A percentile compares a stretch with the other conserved stretches of the same genome.
phyloP scores from a whole-genome alignment of 2,888 invertebrate species.

The Odontothrips loti region DNA sequence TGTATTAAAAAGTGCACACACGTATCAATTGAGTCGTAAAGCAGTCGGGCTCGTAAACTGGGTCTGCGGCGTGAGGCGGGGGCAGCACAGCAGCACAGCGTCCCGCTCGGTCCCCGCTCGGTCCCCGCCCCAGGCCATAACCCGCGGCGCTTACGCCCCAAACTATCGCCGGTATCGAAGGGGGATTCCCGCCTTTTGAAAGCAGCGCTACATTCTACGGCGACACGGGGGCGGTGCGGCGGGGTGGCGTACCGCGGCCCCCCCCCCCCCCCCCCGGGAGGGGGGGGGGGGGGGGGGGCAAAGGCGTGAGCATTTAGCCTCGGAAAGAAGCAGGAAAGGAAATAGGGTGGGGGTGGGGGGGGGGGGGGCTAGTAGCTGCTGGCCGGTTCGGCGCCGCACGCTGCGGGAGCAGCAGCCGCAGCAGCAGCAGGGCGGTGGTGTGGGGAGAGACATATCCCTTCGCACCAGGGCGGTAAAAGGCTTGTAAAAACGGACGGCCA shows the following conservation, averaged over 20 bases:
- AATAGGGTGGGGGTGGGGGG: too few relatives aligned
- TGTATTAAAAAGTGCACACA: not conserved
- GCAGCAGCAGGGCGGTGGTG: not conserved
- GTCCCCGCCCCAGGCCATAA: not conserved
- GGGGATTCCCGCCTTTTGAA: not conserved
- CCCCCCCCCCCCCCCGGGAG: too few relatives aligned
- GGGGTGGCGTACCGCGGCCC: too few relatives aligned
- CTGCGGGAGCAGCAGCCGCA: not conserved
- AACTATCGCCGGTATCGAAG: not conserved
- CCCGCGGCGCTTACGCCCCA: not conserved
- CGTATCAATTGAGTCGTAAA: conserved; percentile 11
- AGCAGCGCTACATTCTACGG: not conserved
- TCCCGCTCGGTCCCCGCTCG: not conserved
- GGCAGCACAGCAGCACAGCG: too few relatives aligned
- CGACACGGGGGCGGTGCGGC: not conserved
- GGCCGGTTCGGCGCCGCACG: not conserved
- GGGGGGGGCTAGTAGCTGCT: not conserved
- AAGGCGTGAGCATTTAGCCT: not conserved
- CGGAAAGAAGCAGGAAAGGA: not conserved
- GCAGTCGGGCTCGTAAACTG: not conserved
- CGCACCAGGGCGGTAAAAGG: not conserved
- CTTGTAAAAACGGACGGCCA: conserved; percentile 15
- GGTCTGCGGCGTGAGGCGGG: not conserved
- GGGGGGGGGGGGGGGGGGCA: too few relatives aligned
- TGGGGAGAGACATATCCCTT: not conserved